Evolutionary conservation across 1,140 invertebrate genomes (phyloP).

Genomic region (Tigriopus japonicus): DNA sequence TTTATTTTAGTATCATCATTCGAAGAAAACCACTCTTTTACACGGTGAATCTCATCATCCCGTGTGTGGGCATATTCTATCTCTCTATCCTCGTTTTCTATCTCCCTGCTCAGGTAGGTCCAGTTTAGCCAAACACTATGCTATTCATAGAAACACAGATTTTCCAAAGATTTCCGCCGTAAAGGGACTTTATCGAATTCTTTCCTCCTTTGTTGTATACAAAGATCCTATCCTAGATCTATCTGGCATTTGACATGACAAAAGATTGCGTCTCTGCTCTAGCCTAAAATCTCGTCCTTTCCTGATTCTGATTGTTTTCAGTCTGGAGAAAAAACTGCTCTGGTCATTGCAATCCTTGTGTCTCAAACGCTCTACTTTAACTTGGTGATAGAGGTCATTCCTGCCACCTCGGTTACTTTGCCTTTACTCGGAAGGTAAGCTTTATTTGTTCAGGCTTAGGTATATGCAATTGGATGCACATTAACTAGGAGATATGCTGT

Average conservation of each 20-base stretch:
- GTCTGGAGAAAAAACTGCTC: slow-evolving; percentile 91
- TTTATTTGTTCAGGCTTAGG: too few relatives aligned
- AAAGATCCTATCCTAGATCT: too few relatives aligned
- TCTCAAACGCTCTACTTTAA: slow-evolving; percentile 99
- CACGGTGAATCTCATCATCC: slow-evolving; percentile 85
- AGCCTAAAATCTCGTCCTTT: neutral
- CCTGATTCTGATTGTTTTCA: slow-evolving; percentile 32
- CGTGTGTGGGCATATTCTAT: slow-evolving; percentile 79
- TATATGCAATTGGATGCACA: too few relatives aligned
- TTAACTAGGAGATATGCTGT: too few relatives aligned
- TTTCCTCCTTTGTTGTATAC: too few relatives aligned
- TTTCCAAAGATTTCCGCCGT: neutral
- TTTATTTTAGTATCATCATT: slow-evolving; percentile 94
- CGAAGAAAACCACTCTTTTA: slow-evolving; percentile 86
- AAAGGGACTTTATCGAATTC: too few relatives aligned
- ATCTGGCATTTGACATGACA: too few relatives aligned
- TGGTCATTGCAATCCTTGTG: slow-evolving; percentile 94
- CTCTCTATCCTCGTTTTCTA: slow-evolving; percentile 88
- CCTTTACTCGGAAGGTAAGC: slow-evolving; percentile 74
- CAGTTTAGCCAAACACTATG: neutral
- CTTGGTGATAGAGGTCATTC: slow-evolving; percentile 92
- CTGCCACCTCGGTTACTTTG: slow-evolving; percentile 87
- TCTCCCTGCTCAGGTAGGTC: slow-evolving; percentile 46
- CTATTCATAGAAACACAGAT: neutral
- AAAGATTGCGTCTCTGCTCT: too few relatives aligned